These are phyloP conservation scores for Tetranychus urticae DNA, from an alignment of 1,140 invertebrate species.

Conservation along the genomic window DNA sequence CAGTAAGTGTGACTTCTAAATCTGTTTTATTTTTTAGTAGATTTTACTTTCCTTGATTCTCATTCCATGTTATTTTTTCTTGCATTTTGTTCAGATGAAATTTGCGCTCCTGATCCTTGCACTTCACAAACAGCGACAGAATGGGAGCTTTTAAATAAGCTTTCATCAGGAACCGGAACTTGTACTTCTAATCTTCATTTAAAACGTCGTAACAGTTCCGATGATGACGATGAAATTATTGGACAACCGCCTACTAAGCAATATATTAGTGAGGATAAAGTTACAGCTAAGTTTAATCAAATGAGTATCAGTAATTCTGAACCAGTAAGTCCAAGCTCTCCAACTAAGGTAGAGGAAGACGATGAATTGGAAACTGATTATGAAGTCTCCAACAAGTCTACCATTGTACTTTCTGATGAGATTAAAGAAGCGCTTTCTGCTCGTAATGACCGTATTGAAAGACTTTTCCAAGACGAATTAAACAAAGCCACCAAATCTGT, in stretches of 20 bases:
- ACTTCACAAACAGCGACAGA: constrained; percentile 11
- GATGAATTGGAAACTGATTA: no score
- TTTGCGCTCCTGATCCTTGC: constrained; percentile 10
- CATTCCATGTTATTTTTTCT: neutral
- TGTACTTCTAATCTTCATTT: constrained; percentile 4
- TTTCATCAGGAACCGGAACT: neutral
- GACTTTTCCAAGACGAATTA: constrained; percentile 4
- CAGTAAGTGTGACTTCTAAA: neutral
- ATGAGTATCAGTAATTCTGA: neutral
- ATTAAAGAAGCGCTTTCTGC: neutral
- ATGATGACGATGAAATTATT: neutral
- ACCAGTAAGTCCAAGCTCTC: neutral
- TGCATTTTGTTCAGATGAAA: neutral
- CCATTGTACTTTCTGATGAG: neutral
- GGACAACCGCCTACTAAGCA: constrained; percentile 6
- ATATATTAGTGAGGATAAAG: constrained; percentile 13
- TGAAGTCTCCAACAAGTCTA: no score
- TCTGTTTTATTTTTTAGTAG: neutral
- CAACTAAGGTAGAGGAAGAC: neutral
- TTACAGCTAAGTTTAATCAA: constrained; percentile 11
- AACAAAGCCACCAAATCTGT: constrained; percentile 6
- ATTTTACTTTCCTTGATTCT: neutral
- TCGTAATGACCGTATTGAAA: neutral
- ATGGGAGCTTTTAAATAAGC: constrained; percentile 10
- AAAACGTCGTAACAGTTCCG: constrained; percentile 7